Conservation (phyloP, 2,797 vertebrate species). For the Sebastolobus altivelis region DNA sequence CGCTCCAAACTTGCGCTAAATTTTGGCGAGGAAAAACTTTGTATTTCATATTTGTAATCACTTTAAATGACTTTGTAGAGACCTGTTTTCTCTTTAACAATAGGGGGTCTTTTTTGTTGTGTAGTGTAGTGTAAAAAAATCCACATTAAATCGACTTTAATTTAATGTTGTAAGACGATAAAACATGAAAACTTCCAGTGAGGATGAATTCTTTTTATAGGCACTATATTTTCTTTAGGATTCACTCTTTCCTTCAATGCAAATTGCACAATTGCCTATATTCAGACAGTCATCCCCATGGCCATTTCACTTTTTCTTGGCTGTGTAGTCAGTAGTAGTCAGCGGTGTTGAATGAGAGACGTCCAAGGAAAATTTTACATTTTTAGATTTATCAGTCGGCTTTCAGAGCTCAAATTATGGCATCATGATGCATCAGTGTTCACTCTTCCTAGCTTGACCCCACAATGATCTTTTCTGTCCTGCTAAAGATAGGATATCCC, state of each 20-base stretch:
- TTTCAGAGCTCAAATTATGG: not conserved
- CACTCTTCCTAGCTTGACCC: not conserved
- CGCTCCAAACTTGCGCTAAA: no score
- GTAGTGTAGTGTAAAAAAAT: no score
- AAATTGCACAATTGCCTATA: not conserved
- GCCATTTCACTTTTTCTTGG: not conserved
- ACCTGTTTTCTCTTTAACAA: not conserved
- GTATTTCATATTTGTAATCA: not conserved
- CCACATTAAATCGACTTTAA: no score
- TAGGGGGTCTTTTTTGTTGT: not conserved
- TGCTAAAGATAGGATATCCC: not conserved
- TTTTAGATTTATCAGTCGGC: not conserved
- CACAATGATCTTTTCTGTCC: not conserved
- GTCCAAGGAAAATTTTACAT: not conserved
- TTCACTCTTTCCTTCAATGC: not conserved
- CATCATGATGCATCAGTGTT: not conserved
- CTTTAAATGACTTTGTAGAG: not conserved
- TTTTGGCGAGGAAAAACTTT: no score
- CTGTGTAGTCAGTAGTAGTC: not conserved
- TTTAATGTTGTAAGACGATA: not conserved
- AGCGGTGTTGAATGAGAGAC: not conserved
- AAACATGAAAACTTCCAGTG: not conserved
- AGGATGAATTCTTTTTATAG: not conserved
- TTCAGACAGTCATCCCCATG: not conserved
- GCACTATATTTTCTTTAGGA: not conserved